A percentile compares a stretch with the other conserved stretches of the same genome.
Conservation (phyloP, 2,113 vertebrate genomes). For the Podarcis raffonei region DNA sequence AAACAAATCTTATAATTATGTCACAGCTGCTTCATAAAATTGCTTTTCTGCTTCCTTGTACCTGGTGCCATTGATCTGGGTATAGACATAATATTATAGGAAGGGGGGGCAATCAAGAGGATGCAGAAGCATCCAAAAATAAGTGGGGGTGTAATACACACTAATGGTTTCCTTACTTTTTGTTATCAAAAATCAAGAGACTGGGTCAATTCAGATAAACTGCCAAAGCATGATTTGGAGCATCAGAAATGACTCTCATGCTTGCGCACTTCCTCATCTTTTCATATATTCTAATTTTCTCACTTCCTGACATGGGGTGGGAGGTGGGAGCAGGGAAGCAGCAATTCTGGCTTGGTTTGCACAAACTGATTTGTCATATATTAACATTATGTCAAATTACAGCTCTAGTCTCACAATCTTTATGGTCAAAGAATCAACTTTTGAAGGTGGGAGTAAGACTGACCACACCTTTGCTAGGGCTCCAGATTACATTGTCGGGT, state of each 20-base stretch:
- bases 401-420: neutral
- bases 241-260: neutral
- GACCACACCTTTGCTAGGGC: no score
- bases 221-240: neutral
- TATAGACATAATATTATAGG: constrained; percentile 1
- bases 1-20: constrained; percentile 34
- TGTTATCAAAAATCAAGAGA: neutral
- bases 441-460: neutral
- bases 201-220: neutral
- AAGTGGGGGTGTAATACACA: neutral
- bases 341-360: neutral
- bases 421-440: neutral
- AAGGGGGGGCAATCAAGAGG: neutral
- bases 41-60: neutral
- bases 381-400: neutral
- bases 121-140: neutral
- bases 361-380: neutral
- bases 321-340: no score
- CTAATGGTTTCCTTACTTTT: neutral
- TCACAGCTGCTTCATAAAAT: constrained; percentile 22
- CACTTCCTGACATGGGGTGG: neutral
- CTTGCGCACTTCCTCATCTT: neutral
- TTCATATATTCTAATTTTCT: neutral
- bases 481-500: no score
- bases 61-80: neutral